Evolutionary conservation across 2,888 invertebrate genomes (phyloP).

Genomic region (Patella depressa): DNA sequence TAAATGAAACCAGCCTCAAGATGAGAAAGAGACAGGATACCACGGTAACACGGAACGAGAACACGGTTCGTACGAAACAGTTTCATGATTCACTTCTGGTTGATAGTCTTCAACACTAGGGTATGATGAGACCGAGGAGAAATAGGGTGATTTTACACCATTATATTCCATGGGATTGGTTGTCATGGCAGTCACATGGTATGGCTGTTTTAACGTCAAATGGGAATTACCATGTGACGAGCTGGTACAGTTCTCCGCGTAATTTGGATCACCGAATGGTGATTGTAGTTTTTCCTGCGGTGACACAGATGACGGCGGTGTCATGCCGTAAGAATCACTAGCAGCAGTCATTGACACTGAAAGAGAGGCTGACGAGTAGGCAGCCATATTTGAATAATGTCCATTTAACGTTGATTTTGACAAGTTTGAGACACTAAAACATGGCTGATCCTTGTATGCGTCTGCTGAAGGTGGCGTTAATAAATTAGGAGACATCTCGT

Average conservation of each 20-base stretch:
- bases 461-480: slow-evolving; percentile 93
- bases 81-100: slow-evolving; percentile 35
- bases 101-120: slow-evolving; percentile 14
- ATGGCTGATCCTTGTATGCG: slow-evolving; percentile 71
- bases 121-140: slow-evolving; percentile 18
- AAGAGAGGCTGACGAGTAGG: slow-evolving; percentile 32
- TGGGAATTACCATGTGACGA: slow-evolving; percentile 1
- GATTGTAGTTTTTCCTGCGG: slow-evolving; percentile 82
- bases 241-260: slow-evolving; percentile 17
- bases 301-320: slow-evolving; percentile 96
- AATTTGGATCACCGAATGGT: slow-evolving; percentile 37
- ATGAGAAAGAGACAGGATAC: slow-evolving; percentile 34
- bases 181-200: slow-evolving; percentile 7
- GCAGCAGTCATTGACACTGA: slow-evolving; percentile 41
- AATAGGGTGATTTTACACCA: slow-evolving; percentile 13
- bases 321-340: slow-evolving; percentile 81
- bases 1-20: neutral
- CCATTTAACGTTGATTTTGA: slow-evolving; percentile 3
- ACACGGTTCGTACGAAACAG: slow-evolving; percentile 38
- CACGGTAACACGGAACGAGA: slow-evolving; percentile 39
- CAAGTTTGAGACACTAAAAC: slow-evolving; percentile 11
- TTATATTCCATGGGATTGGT: neutral
- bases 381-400: slow-evolving; percentile 6
- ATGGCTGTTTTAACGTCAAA: slow-evolving; percentile 17
- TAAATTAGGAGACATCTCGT: slow-evolving; percentile 76